Conservation (phyloP, 2,888 invertebrate species). For the Ptychoptera contaminata region DNA sequence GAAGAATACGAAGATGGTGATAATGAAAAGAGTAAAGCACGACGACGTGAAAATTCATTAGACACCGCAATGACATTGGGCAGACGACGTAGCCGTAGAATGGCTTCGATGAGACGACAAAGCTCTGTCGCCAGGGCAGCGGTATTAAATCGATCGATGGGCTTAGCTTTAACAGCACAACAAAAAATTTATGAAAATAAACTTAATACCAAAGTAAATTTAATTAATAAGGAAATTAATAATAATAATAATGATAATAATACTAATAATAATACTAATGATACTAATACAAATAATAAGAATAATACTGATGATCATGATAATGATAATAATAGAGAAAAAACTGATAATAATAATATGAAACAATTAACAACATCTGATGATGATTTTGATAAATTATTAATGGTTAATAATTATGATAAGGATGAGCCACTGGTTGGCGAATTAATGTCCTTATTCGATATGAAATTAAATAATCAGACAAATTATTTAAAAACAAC, state of each 20-base stretch:
- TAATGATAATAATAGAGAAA: background rate
- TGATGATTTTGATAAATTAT: conserved; percentile 28
- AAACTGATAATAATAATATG: background rate
- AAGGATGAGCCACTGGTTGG: conserved; percentile 22
- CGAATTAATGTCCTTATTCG: conserved; percentile 29
- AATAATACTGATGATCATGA: background rate
- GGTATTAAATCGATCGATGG: conserved; percentile 13
- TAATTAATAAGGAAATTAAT: background rate
- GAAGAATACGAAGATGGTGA: conserved; percentile 56
- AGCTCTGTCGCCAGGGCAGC: conserved; percentile 27
- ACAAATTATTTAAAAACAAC: conserved; percentile 5
- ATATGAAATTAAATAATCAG: conserved; percentile 25
- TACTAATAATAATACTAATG: too few relatives aligned
- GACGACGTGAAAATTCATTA: conserved; percentile 31
- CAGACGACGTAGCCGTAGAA: conserved; percentile 35
- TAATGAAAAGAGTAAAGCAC: conserved; percentile 26
- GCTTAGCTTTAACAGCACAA: background rate
- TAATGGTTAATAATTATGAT: conserved; percentile 24
- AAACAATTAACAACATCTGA: conserved; percentile 14
- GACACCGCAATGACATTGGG: conserved; percentile 41
- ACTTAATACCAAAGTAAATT: too few relatives aligned
- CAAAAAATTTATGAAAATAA: background rate
- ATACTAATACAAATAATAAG: background rate
- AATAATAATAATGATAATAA: background rate
- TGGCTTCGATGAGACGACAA: conserved; percentile 23